Percentiles rank a stretch among this genome's conserved stretches.
phyloP scores from a whole-genome alignment of 2,113 vertebrate genomes.

The Nanorana parkeri region DNA sequence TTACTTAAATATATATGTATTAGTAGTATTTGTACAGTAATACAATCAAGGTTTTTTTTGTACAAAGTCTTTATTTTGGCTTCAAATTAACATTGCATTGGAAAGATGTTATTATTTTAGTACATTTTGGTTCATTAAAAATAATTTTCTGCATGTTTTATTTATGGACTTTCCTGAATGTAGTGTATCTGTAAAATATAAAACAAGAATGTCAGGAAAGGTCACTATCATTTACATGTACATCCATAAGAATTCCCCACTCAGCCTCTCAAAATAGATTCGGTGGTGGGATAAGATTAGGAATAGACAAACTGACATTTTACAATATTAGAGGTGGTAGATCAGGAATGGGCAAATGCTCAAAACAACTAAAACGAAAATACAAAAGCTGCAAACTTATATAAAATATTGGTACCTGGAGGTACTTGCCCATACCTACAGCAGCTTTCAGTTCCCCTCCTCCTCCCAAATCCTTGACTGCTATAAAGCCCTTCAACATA shows the following conservation, averaged over 20 bases:
- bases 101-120: conserved; percentile 29
- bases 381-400: too few relatives aligned
- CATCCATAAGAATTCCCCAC: conserved; percentile 15
- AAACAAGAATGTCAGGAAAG: conserved; percentile 32
- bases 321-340: background rate
- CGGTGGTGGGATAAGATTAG: background rate
- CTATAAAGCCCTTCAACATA: too few relatives aligned
- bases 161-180: conserved; percentile 38
- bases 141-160: conserved; percentile 31
- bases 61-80: conserved; percentile 55
- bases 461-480: too few relatives aligned
- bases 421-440: too few relatives aligned
- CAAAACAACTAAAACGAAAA: too few relatives aligned
- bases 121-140: conserved; percentile 43
- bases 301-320: background rate
- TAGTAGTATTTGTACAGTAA: background rate
- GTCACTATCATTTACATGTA: conserved; percentile 25
- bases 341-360: conserved; percentile 2
- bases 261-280: conserved; percentile 13
- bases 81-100: conserved; percentile 43
- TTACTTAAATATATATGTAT: conserved; percentile 1
- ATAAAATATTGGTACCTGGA: too few relatives aligned
- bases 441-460: too few relatives aligned
- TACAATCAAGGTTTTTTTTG: conserved; percentile 14
- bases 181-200: conserved; percentile 39